Evolutionary conservation across 2,888 invertebrate genomes (phyloP).

Genomic region (Chloroclystis v-ata): DNA sequence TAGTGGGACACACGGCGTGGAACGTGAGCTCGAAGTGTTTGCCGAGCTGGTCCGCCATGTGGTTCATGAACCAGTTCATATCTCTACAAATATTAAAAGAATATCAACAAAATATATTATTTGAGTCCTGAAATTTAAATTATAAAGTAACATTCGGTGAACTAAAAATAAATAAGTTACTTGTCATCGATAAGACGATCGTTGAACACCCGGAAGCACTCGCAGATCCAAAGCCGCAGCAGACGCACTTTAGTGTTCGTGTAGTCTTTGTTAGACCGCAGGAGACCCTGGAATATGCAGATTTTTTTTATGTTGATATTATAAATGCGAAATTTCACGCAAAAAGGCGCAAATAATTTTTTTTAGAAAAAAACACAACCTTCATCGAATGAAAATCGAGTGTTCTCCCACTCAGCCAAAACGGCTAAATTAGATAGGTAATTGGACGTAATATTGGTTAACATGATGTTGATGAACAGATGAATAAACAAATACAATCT

Average conservation of each 20-base stretch:
- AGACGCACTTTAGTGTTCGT: constrained; percentile 85
- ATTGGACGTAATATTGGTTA: no score
- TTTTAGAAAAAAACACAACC: no score
- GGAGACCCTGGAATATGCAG: constrained; percentile 80
- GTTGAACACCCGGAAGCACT: constrained; percentile 89
- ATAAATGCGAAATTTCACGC: no score
- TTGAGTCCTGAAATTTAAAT: no score
- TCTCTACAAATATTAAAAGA: constrained; percentile 72
- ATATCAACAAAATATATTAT: neutral
- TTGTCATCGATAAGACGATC: constrained; percentile 89
- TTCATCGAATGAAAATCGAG: no score
- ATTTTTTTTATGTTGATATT: neutral
- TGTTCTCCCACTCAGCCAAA: no score
- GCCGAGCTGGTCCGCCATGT: constrained; percentile 86
- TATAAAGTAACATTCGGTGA: no score
- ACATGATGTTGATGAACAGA: no score
- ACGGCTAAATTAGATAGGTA: no score
- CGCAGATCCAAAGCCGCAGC: constrained; percentile 91
- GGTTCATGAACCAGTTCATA: constrained; percentile 84
- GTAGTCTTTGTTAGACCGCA: constrained; percentile 86
- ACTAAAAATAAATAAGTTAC: constrained; percentile 54
- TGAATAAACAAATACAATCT: no score
- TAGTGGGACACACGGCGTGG: constrained; percentile 86
- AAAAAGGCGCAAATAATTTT: no score
- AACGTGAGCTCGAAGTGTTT: constrained; percentile 88